A percentile compares a stretch with the other conserved stretches of the same genome.
Conservation (phyloP, 2,888 invertebrate genomes). For the Stenodera caucasica region DNA sequence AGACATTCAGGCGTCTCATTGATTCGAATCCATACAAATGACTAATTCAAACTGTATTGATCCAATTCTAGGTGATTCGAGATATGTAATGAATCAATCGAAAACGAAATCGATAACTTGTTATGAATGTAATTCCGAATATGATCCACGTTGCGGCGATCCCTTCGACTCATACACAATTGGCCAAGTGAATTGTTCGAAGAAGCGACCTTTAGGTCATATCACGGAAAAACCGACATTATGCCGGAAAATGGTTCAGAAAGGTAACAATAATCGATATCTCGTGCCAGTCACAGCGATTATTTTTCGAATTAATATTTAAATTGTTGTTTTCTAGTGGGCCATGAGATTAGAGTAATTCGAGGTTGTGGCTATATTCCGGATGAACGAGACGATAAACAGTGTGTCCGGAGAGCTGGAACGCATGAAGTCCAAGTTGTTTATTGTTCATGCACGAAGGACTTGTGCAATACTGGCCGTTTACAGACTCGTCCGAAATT, state of each 20-base stretch:
- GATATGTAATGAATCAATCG: conserved; percentile 26
- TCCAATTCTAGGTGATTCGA: conserved; percentile 30
- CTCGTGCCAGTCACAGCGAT: conserved; percentile 27
- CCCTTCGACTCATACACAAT: conserved; percentile 85
- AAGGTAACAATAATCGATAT: conserved; percentile 45
- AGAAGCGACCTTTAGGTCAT: conserved; percentile 72
- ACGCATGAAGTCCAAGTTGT: conserved; percentile 73
- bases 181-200: conserved; percentile 81
- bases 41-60: no score
- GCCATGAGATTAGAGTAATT: conserved; percentile 74
- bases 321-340: conserved; percentile 61
- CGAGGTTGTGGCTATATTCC: conserved; percentile 79
- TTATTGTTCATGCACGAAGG: conserved; percentile 78
- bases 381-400: conserved; percentile 63
- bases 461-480: conserved; percentile 71
- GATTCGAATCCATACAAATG: no score
- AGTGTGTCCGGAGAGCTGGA: conserved; percentile 70
- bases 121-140: conserved; percentile 90
- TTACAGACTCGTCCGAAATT: conserved; percentile 21
- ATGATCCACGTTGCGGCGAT: conserved; percentile 86
- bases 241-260: conserved; percentile 72
- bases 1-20: not conserved
- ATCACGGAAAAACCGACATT: conserved; percentile 63
- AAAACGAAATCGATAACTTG: conserved; percentile 65
- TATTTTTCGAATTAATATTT: no score